These are phyloP conservation scores for Pyralis farinalis DNA, from an alignment of 2,888 invertebrate species.

Conservation along the genomic window DNA sequence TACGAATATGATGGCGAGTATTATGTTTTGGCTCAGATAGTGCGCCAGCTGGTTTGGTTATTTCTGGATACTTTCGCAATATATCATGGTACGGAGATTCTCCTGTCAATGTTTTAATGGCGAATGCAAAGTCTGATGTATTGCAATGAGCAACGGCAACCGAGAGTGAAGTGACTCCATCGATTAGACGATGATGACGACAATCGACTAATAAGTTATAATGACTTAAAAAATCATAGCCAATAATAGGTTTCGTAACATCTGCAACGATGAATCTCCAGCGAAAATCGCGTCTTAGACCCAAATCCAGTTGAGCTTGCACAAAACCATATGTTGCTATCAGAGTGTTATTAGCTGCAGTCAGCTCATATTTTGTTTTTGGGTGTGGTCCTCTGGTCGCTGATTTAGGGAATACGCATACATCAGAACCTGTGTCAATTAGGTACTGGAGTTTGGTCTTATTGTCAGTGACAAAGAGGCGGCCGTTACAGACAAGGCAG, in stretches of 20 bases:
- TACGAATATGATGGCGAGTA: not conserved
- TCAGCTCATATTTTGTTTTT: slow-evolving; percentile 23
- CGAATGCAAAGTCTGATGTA: not conserved
- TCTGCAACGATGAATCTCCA: slow-evolving; percentile 40
- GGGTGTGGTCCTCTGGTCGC: slow-evolving; percentile 8
- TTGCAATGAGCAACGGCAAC: not conserved
- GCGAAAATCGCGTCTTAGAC: slow-evolving; percentile 19
- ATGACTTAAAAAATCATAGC: slow-evolving; percentile 35
- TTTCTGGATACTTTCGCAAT: slow-evolving; percentile 13
- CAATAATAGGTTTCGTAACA: slow-evolving; percentile 36
- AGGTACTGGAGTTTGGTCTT: slow-evolving; percentile 12
- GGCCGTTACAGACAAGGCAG: slow-evolving; percentile 12
- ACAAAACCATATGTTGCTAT: slow-evolving; percentile 25
- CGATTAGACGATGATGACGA: slow-evolving; percentile 23
- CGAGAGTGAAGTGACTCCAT: slow-evolving; percentile 16
- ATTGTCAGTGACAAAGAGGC: slow-evolving; percentile 11
- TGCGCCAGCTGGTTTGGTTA: slow-evolving; percentile 12
- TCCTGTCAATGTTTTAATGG: slow-evolving; percentile 1
- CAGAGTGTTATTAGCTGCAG: slow-evolving; percentile 33
- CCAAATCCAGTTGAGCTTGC: slow-evolving; percentile 12
- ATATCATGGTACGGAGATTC: slow-evolving; percentile 12
- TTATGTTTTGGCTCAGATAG: not conserved
- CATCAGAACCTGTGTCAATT: slow-evolving; percentile 2
- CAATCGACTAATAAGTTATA: slow-evolving; percentile 35
- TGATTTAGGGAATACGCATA: slow-evolving; percentile 23